Conservation (phyloP, 1,140 invertebrate species). For the Drosophila malerkotliana region DNA sequence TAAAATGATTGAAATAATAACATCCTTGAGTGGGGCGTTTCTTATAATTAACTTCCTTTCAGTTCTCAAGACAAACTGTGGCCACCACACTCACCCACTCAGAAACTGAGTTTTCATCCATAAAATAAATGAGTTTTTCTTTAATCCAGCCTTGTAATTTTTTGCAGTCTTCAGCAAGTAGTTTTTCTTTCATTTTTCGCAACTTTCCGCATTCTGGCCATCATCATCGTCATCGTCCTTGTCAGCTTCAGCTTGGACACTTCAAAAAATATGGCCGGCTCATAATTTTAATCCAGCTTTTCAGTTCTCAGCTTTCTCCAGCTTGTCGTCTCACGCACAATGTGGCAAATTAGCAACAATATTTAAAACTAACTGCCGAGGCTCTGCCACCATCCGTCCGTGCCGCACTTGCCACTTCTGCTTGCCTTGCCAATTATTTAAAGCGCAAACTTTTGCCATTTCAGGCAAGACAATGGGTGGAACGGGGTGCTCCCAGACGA, state of each 20-base stretch:
- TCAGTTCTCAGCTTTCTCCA: neutral
- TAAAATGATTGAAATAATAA: conserved; percentile 3
- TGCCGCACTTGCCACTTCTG: conserved; percentile 3
- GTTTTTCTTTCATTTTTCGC: conserved; percentile 41
- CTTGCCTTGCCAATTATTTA: conserved; percentile 72
- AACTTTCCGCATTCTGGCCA: conserved; percentile 33
- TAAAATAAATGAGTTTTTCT: conserved; percentile 48
- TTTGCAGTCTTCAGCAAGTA: conserved; percentile 47
- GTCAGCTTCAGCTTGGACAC: conserved; percentile 57
- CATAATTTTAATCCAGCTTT: conserved; percentile 81
- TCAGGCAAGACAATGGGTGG: conserved; percentile 50
- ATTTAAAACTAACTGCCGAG: conserved; percentile 76
- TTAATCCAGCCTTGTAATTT: conserved; percentile 42
- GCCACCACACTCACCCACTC: conserved; percentile 10
- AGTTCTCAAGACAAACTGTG: conserved; percentile 36
- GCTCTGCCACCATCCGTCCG: conserved; percentile 22
- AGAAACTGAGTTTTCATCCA: conserved; percentile 9
- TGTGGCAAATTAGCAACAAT: conserved; percentile 81
- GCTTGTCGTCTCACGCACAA: conserved; percentile 58
- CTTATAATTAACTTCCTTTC: conserved; percentile 24
- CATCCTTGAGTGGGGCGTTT: neutral
- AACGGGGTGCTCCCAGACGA: neutral
- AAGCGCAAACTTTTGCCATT: conserved; percentile 73
- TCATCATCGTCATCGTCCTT: conserved; percentile 37
- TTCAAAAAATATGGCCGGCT: conserved; percentile 78